These are phyloP conservation scores for Petrolisthes manimaculis DNA, from an alignment of 2,888 invertebrate species.

Conservation along the genomic window DNA sequence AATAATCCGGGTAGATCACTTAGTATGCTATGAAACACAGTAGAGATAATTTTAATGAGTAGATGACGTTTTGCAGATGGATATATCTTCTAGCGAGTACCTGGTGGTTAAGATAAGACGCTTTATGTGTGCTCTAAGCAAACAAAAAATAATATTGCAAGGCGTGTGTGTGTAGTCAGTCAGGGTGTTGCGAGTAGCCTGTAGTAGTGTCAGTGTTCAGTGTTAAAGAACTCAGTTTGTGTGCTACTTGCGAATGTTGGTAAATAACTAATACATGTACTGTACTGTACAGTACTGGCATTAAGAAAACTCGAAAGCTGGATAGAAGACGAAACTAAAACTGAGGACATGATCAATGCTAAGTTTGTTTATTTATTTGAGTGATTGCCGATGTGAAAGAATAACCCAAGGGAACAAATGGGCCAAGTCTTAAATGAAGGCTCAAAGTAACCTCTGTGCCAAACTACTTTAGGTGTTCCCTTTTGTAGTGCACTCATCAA, in stretches of 20 bases:
- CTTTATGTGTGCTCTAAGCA: constrained; percentile 21
- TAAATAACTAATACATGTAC: too few relatives aligned
- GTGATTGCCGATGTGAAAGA: too few relatives aligned
- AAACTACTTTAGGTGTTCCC: not conserved
- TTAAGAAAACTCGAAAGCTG: too few relatives aligned
- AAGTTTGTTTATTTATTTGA: too few relatives aligned
- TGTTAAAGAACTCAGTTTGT: constrained; percentile 8
- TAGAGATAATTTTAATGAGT: constrained; percentile 7
- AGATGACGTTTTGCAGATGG: constrained; percentile 16
- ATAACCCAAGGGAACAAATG: not conserved
- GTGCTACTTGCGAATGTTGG: not conserved
- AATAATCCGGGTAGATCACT: constrained; percentile 17
- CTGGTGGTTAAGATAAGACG: constrained; percentile 12
- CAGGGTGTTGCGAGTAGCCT: constrained; percentile 11
- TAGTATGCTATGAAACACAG: constrained; percentile 52
- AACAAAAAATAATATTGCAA: constrained; percentile 9
- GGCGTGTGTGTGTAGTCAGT: constrained; percentile 1
- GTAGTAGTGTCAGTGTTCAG: not conserved
- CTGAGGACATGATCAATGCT: too few relatives aligned
- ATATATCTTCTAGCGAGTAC: constrained; percentile 11
- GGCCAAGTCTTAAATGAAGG: not conserved
- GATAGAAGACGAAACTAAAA: too few relatives aligned
- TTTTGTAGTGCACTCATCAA: not conserved
- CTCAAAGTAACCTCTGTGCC: constrained; percentile 1
- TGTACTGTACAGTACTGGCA: too few relatives aligned